Conservation (phyloP, 2,888 invertebrate genomes). For the Chrysina gloriosa region DNA sequence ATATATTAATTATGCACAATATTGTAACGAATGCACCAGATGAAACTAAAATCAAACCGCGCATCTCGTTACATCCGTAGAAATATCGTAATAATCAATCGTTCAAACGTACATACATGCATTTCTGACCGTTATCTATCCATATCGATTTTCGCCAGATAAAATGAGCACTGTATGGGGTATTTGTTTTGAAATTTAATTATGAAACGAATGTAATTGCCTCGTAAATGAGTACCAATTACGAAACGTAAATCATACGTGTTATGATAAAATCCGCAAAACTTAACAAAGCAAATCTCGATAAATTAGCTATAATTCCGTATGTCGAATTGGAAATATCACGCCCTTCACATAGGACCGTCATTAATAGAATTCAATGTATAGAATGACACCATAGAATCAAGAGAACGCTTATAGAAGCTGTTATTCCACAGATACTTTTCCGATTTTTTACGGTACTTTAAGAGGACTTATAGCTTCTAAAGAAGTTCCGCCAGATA, state of each 20-base stretch:
- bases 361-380: no score
- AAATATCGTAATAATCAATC: neutral
- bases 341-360: no score
- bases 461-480: no score
- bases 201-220: conserved; percentile 1
- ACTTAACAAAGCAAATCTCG: neutral
- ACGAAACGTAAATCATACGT: neutral
- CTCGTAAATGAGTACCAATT: conserved; percentile 3
- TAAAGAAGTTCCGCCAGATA: no score
- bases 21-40: neutral
- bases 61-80: neutral
- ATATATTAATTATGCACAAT: neutral
- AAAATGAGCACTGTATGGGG: neutral
- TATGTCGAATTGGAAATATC: no score
- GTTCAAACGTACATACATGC: neutral
- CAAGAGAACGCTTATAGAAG: no score
- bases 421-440: no score
- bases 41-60: neutral
- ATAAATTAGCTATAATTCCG: neutral
- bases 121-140: neutral
- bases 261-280: neutral
- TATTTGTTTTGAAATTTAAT: conserved; percentile 8
- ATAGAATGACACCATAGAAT: no score
- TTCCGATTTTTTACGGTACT: no score
- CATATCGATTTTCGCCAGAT: conserved; percentile 2